Evolutionary conservation across 92 coral and sea anemone genomes (phyloP).

Genomic region (Muricea muricata): DNA sequence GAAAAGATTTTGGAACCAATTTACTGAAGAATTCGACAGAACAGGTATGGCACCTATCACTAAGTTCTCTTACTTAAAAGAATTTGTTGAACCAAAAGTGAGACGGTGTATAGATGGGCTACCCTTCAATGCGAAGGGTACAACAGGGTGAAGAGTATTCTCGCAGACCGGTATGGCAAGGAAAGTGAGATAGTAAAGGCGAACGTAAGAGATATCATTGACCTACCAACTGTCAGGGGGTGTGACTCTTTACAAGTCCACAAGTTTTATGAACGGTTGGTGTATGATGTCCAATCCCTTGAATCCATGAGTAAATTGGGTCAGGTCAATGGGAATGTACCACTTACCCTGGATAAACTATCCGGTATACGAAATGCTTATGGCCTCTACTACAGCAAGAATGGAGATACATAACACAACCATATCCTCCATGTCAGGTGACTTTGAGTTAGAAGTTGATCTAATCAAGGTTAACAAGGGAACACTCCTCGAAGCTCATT

Average conservation of each 20-base stretch:
- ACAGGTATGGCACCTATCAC: conserved; percentile 42
- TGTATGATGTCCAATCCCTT: conserved; percentile 33
- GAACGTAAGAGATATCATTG: conserved; percentile 1
- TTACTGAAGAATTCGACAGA: conserved; percentile 47
- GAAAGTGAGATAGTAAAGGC: conserved; percentile 15
- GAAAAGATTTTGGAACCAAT: conserved; percentile 60
- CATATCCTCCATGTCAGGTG: conserved; percentile 17
- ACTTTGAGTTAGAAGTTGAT: not conserved
- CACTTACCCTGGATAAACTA: conserved; percentile 25
- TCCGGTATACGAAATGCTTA: conserved; percentile 29
- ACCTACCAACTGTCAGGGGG: not conserved
- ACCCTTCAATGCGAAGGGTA: conserved; percentile 31
- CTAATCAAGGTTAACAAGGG: conserved; percentile 33
- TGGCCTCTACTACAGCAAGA: conserved; percentile 42
- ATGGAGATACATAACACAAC: conserved; percentile 16
- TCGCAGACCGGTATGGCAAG: conserved; percentile 12
- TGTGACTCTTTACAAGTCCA: not conserved
- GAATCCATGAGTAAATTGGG: conserved; percentile 35
- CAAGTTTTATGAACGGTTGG: conserved; percentile 23
- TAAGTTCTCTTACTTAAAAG: conserved; percentile 35
- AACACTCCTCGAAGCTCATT: not conserved
- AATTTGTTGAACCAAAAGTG: conserved; percentile 37
- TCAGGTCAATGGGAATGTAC: conserved; percentile 41
- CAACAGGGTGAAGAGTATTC: conserved; percentile 20
- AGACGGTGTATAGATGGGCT: not conserved